phyloP scores from a whole-genome alignment of 2,797 vertebrate species.

The Mus spretus region DNA sequence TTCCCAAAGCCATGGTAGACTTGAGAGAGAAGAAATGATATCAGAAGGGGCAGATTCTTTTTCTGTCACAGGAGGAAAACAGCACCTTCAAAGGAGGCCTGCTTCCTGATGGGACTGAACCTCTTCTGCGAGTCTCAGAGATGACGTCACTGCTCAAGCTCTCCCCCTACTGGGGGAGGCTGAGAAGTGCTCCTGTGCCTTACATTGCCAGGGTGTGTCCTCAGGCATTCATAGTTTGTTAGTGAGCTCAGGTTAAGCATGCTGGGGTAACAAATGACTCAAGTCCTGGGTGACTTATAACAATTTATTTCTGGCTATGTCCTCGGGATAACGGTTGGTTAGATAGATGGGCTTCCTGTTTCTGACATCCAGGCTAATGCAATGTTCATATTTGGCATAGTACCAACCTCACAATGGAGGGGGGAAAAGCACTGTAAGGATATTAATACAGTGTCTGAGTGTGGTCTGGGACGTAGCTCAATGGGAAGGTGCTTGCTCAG shows the following conservation, averaged over 20 bases:
- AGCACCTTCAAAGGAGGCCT: neutral
- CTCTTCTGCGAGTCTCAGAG: neutral
- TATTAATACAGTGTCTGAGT: neutral
- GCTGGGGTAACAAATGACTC: neutral
- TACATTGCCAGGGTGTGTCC: neutral
- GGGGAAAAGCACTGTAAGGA: neutral
- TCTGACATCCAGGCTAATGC: neutral
- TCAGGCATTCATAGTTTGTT: neutral
- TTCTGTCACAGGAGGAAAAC: constrained; percentile 39
- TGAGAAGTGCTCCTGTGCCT: neutral
- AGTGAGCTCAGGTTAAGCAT: neutral
- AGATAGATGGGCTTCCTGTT: neutral
- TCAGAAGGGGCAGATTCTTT: neutral
- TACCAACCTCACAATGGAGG: neutral
- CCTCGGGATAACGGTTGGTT: neutral
- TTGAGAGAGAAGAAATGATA: neutral
- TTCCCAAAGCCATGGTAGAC: neutral
- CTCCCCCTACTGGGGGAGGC: neutral
- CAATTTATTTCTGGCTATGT: constrained; percentile 17
- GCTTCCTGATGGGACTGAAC: neutral
- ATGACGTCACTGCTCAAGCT: neutral
- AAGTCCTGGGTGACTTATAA: constrained; percentile 8
- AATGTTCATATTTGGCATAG: neutral
- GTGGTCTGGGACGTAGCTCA: neutral
- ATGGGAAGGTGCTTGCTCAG: neutral